Base-by-base conservation (phyloP, 2,888 invertebrate genomes). In the Leptopilina myrica region DNA sequence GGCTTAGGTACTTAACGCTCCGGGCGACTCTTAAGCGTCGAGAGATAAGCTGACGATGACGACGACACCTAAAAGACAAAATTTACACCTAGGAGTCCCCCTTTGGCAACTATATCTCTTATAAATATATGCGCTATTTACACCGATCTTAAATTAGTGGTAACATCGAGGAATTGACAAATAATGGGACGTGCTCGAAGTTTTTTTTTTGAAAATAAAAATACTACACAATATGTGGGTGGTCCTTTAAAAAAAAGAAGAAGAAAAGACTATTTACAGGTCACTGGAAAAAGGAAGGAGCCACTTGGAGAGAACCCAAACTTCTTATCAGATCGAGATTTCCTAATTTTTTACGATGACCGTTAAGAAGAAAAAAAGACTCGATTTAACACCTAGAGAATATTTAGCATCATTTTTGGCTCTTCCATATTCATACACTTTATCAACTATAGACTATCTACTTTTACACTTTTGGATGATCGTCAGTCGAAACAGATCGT, bases 261-360 rank as follows among this genome's bases (percentile, higher is more conserved):
- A 81, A 79, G 64, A 76, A 69, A 69, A 67, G 67, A 83, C 85
- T 88, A 87, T 88, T 88, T 87, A 87, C 86, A 85, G 86, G 84
- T 87, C 87, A 86, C 87, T 82, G 86, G 85, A 84, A 84, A 86
- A 85, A 78, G 81, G 82, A 83, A 82, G 79, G 79, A 76, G 77
- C 81, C 43, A 43, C 43, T 43, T 43, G 43, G 43, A 7, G 43
- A 43, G 20, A 20, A 20, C 73, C 77, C 49, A 77, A 73, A 76
- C 5, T 66, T 64, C 85, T 88, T 89, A 89, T 89, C 89, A 88
- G 89, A 89, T 89, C 84, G 73, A 84, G 84, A 85, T 87, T 87
- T 87, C 87, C 86, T 86, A 89, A 89, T 88, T 89, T 87, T 83
- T 80, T 79, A 81, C 69, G 78, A 77, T 78, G 53, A 26, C 49